Conservation (phyloP, 2,113 vertebrate species). For the Passer montanus region DNA sequence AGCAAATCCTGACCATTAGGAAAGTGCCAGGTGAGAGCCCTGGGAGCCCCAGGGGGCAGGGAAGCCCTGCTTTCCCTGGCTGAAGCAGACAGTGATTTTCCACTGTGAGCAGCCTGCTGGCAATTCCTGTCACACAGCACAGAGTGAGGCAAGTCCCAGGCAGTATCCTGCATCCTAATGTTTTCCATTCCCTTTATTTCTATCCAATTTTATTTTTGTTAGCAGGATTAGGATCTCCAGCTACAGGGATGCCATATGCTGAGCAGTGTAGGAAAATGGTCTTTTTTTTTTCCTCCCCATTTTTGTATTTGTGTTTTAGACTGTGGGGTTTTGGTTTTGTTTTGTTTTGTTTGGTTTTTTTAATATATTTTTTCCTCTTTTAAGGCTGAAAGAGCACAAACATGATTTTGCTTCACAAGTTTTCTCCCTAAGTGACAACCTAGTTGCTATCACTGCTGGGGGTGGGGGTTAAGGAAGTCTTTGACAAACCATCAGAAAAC, state of each 20-base stretch:
- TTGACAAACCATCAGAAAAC: not conserved
- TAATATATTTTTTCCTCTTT: not conserved
- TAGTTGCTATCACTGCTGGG: not conserved
- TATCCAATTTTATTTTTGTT: not conserved
- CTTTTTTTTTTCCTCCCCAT: accelerated
- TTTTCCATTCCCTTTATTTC: not conserved
- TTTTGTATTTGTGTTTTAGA: not conserved
- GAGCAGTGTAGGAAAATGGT: not conserved
- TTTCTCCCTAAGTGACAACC: not conserved
- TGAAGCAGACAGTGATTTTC: not conserved
- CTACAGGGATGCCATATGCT: not conserved
- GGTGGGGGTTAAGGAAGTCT: not conserved
- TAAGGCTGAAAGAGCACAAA: not conserved
- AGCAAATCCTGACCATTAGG: not conserved
- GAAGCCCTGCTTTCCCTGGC: not conserved
- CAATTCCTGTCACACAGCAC: not conserved
- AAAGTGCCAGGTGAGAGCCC: not conserved
- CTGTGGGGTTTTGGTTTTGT: no score
- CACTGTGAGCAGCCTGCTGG: not conserved
- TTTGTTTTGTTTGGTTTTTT: not conserved
- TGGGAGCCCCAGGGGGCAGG: not conserved
- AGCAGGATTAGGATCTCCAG: not conserved
- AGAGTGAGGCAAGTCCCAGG: not conserved
- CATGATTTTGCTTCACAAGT: not conserved
- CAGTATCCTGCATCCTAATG: not conserved